Evolutionary conservation across 2,797 vertebrate species (phyloP).

Genomic region (Craterocephalus amniculus): DNA sequence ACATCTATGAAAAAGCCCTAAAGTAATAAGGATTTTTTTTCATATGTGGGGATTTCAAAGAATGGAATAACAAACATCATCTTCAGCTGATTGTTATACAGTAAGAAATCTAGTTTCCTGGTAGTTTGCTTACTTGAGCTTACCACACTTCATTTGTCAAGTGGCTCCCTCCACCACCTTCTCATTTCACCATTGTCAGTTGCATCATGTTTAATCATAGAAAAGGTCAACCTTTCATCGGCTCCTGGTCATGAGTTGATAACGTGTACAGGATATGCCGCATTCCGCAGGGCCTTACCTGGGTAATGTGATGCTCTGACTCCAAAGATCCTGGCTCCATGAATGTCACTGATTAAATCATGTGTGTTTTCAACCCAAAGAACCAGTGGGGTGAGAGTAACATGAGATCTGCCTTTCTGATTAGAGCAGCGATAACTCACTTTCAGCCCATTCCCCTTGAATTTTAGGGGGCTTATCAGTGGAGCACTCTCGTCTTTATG

Average conservation of each 20-base stretch:
- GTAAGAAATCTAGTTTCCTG: background rate
- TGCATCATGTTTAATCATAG: conserved; percentile 72
- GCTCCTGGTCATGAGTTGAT: conserved; percentile 62
- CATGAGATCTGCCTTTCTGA: conserved; percentile 53
- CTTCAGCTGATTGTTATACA: background rate
- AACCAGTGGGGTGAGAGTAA: conserved; percentile 43
- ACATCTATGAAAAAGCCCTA: background rate
- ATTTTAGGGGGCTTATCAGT: conserved; percentile 37
- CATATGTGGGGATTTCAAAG: background rate
- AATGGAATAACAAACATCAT: background rate
- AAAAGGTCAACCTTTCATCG: conserved; percentile 71
- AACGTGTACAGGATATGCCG: conserved; percentile 50
- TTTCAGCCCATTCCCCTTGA: conserved; percentile 9
- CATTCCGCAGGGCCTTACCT: conserved; percentile 72
- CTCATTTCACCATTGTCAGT: conserved; percentile 35
- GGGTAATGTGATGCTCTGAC: conserved; percentile 67
- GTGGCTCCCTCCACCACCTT: conserved; percentile 10
- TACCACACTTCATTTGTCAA: conserved; percentile 6
- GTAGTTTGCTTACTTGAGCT: background rate
- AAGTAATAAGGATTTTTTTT: background rate
- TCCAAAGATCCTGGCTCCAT: conserved; percentile 53
- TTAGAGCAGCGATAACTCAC: conserved; percentile 37
- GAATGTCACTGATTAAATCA: conserved; percentile 70
- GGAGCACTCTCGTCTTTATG: conserved; percentile 4
- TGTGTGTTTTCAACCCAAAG: conserved; percentile 54